Base-by-base conservation (phyloP, 2,888 invertebrate genomes). In the Myopa testacea region DNA sequence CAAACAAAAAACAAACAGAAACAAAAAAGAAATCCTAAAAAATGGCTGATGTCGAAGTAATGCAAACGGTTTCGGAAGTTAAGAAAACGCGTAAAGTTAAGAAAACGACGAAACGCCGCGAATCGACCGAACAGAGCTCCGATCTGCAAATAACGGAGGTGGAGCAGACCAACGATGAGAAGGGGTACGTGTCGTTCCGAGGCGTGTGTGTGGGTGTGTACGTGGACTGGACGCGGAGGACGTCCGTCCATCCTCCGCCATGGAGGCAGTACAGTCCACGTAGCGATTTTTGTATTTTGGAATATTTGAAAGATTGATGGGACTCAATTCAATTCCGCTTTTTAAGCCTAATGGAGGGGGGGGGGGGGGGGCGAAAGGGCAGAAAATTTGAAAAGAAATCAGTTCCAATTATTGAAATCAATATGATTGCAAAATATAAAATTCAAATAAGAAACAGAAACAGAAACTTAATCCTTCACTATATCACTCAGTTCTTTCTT, bases 21-120 rank as follows among this genome's bases (percentile, higher is more conserved):
- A 38, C 16, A 10, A 3, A n/a, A 62, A 26, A 62, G 50, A n/a
- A 55, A 70, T 58, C n/a, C 19, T 60, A 62, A 78, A 88, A 89
- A 91, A 96, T 96, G 96, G 96, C 95, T 90, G 96, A 96, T 92
- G 96, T 96, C 87, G 96, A 96, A 90, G 93, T 95, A 83, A 94
- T 95, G 92, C 94, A 95, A 92, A 94, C 95, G 90, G 94, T 95
- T 88, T 93, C 95, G 88, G 95, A 95, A 87, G 95, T 93, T 89
- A 93, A 93, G 90, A 94, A 96, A 91, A 93, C 95, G 89, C 95
- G 95, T 90, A 96, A 96, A 92, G 95, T 95, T 91, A 96, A 96
- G 92, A 96, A 96, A 92, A 93, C 94, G 85, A 93, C 94, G 88
- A 93, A 94, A 87, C 93, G 94, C 86, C 93, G 95, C 90, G 93